Conservation (phyloP, 1,140 invertebrate genomes). For the Caenorhabditis tropicalis region DNA sequence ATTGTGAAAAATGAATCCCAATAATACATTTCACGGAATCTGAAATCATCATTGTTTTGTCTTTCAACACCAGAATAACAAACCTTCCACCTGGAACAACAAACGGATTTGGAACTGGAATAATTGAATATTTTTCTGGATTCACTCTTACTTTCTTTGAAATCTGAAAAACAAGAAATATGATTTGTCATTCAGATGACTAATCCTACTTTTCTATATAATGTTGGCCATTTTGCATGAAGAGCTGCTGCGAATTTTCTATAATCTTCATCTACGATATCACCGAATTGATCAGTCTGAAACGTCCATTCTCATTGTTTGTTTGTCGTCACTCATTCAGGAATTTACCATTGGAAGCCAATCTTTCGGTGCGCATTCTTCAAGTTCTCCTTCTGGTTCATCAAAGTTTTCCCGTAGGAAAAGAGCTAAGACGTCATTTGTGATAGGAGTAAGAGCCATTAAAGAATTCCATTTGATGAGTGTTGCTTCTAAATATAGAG, state of each 20-base stretch:
- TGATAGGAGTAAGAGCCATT: constrained; percentile 47
- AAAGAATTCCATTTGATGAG: constrained; percentile 61
- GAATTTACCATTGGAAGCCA: constrained; percentile 54
- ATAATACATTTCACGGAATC: constrained; percentile 84
- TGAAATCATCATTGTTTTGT: background rate
- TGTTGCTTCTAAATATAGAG: constrained; percentile 51
- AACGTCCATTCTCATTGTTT: background rate
- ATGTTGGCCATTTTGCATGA: constrained; percentile 81
- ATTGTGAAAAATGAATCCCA: constrained; percentile 96
- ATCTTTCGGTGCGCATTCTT: constrained; percentile 61
- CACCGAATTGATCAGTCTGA: constrained; percentile 53
- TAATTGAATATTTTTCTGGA: constrained; percentile 80
- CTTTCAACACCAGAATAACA: background rate
- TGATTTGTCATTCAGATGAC: no score
- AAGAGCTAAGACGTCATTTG: constrained; percentile 46
- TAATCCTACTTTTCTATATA: constrained; percentile 81
- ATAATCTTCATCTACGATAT: constrained; percentile 79
- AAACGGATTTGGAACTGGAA: constrained; percentile 86
- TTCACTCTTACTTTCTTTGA: constrained; percentile 81
- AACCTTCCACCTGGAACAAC: constrained; percentile 85
- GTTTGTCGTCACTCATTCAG: background rate
- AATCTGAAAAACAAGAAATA: constrained; percentile 71
- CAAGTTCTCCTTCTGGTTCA: constrained; percentile 65
- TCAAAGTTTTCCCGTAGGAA: constrained; percentile 66
- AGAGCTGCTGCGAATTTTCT: constrained; percentile 72